These are phyloP conservation scores for Lagothrix lagotricha DNA, from an alignment of 2,797 vertebrate genomes.

Conservation along the genomic window DNA sequence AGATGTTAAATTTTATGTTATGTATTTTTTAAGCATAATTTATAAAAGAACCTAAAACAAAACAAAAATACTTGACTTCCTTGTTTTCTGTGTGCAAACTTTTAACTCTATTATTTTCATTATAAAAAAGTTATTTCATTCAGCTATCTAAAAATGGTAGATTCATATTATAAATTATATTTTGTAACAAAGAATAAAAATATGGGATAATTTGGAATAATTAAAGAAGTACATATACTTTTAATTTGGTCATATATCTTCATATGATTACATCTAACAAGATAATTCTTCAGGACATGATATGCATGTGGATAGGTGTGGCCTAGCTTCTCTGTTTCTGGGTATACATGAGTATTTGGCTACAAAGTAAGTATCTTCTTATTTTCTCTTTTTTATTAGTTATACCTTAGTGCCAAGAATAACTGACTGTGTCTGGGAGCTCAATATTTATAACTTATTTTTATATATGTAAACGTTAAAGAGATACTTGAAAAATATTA, in stretches of 20 bases:
- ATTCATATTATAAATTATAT: background rate
- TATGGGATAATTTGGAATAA: background rate
- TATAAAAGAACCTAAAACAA: background rate
- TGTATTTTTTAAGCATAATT: background rate
- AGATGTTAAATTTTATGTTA: background rate
- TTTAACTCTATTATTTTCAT: slow-evolving; percentile 18
- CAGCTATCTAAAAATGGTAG: background rate
- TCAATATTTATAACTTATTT: background rate
- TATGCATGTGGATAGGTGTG: background rate
- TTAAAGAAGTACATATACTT: background rate
- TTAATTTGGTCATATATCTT: background rate
- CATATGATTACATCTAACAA: background rate
- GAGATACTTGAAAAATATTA: background rate
- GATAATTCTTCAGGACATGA: background rate
- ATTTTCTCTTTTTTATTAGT: background rate
- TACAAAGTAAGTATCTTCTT: background rate
- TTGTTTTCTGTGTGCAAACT: background rate
- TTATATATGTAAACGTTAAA: background rate
- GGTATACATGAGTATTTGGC: background rate
- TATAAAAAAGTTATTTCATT: background rate
- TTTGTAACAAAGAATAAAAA: background rate
- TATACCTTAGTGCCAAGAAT: background rate
- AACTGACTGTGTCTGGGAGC: background rate
- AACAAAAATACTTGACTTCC: background rate
- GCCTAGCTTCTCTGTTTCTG: background rate